These are phyloP conservation scores for Meloidogyne exigua DNA, from an alignment of 1,140 invertebrate species.

Conservation along the genomic window DNA sequence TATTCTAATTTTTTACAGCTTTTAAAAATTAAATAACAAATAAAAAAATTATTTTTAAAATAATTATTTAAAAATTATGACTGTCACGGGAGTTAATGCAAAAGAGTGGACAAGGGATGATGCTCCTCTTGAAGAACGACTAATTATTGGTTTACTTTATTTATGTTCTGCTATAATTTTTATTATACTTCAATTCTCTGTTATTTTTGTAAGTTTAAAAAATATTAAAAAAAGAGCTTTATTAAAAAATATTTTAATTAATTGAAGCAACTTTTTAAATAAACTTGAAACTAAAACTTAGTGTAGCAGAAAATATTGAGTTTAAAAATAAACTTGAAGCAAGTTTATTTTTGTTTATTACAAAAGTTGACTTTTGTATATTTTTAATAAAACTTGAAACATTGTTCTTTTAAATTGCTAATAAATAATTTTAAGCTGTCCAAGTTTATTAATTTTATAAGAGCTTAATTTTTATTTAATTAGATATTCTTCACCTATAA, in stretches of 20 bases:
- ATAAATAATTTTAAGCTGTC: too few species aligned
- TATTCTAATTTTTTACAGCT: too few species aligned
- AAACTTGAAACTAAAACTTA: neutral
- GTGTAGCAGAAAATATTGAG: neutral
- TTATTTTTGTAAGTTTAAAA: conserved; percentile 3
- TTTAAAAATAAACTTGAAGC: neutral
- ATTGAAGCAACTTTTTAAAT: neutral
- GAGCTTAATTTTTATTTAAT: too few species aligned
- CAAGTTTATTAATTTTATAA: too few species aligned
- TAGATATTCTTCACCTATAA: neutral
- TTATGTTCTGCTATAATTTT: neutral
- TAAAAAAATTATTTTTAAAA: too few species aligned
- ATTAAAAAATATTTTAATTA: too few species aligned
- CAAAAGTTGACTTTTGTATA: neutral
- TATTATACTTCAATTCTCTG: neutral
- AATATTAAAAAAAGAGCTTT: too few species aligned
- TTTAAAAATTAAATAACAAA: too few species aligned
- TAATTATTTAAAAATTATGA: too few species aligned
- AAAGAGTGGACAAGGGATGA: neutral
- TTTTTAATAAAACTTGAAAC: neutral
- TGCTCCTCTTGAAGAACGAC: neutral
- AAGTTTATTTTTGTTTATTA: neutral
- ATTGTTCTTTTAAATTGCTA: neutral
- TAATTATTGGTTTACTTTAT: neutral
- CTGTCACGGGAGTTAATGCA: neutral